These are phyloP conservation scores for Mormyrus hasselquistii DNA, from an alignment of 2,797 vertebrate species.

Conservation along the genomic window DNA sequence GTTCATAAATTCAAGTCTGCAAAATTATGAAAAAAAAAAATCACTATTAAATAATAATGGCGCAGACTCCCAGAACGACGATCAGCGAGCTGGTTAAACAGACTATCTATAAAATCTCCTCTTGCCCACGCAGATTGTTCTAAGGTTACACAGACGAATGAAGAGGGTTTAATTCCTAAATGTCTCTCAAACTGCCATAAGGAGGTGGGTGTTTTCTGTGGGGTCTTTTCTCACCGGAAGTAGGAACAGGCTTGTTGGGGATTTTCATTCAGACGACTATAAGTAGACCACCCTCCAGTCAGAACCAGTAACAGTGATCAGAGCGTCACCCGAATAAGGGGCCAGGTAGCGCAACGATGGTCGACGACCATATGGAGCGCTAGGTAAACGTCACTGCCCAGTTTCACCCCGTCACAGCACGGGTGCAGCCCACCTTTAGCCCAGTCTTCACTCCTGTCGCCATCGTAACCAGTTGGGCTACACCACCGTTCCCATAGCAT, in stretches of 20 bases:
- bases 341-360: neutral
- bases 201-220: neutral
- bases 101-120: neutral
- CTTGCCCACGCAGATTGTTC: neutral
- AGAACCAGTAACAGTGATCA: neutral
- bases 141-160: neutral
- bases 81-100: neutral
- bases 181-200: neutral
- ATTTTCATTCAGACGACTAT: neutral
- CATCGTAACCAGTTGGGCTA: constrained; percentile 30
- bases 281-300: neutral
- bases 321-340: neutral
- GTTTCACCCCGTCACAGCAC: neutral
- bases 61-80: neutral
- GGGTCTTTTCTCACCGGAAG: neutral
- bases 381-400: neutral
- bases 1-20: constrained; percentile 7
- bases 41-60: neutral
- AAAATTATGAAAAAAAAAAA: neutral
- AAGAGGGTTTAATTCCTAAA: neutral
- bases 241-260: neutral
- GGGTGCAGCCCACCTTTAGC: constrained; percentile 14
- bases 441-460: constrained; percentile 2
- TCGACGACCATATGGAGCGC: neutral
- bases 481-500: constrained; percentile 44